A percentile compares a stretch with the other conserved stretches of the same genome.
Evolutionary conservation across 2,797 vertebrate genomes (phyloP).

Genomic region (Manis crassicaudata): DNA sequence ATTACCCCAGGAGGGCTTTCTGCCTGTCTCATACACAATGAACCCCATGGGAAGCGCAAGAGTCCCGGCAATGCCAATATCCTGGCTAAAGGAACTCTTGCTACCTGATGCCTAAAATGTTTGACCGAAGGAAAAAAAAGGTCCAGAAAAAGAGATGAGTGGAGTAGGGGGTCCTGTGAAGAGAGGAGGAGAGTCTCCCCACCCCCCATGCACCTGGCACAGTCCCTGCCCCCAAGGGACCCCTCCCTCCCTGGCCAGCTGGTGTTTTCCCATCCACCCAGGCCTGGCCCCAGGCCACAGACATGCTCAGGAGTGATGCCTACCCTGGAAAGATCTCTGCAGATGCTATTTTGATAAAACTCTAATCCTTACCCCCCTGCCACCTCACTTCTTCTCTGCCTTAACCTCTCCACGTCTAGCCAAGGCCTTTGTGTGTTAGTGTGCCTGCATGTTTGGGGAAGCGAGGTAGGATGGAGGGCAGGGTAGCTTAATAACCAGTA

Average conservation of each 20-base stretch:
- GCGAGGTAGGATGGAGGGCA: not conserved
- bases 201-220: conserved; percentile 43
- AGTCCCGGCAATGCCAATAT: not conserved
- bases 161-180: not conserved
- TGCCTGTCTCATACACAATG: not conserved
- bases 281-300: conserved; percentile 67
- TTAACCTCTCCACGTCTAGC: conserved; percentile 45
- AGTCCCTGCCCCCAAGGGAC: conserved; percentile 34
- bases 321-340: conserved; percentile 61
- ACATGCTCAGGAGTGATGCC: conserved; percentile 48
- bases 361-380: conserved; percentile 51
- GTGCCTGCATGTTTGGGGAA: conserved; percentile 16
- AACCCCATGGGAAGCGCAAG: not conserved
- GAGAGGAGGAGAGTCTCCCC: not conserved
- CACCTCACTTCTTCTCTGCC: not conserved
- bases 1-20: not conserved
- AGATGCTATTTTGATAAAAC: conserved; percentile 77
- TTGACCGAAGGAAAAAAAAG: not conserved
- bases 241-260: conserved; percentile 63
- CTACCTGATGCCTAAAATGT: conserved; percentile 19
- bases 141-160: not conserved
- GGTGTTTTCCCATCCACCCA: not conserved
- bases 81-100: not conserved
- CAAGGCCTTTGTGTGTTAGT: conserved; percentile 33
- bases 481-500: conserved; percentile 49